Evolutionary conservation across 2,797 vertebrate species (phyloP).

Genomic region (Morus bassanus): DNA sequence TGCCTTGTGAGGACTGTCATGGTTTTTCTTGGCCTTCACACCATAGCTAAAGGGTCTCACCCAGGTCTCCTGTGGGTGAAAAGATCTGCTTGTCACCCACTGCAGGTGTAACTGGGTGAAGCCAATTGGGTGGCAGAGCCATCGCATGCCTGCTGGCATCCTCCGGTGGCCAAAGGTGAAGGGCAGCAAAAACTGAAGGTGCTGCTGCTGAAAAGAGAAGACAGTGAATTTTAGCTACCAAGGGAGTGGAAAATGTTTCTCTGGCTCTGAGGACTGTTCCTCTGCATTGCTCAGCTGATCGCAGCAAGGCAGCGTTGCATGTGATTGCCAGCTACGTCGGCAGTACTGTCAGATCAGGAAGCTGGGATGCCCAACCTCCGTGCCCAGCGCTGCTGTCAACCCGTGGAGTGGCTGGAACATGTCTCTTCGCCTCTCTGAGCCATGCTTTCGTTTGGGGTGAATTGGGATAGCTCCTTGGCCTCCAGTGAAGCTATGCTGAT

Average conservation of each 20-base stretch:
- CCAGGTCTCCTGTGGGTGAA: not conserved
- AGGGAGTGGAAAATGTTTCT: not conserved
- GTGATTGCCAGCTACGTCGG: not conserved
- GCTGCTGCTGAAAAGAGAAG: not conserved
- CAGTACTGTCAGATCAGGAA: not conserved
- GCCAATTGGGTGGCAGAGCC: not conserved
- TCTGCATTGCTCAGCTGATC: not conserved
- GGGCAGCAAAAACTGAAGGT: not conserved
- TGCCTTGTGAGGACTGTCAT: not conserved
- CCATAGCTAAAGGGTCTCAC: not conserved
- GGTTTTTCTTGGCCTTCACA: not conserved
- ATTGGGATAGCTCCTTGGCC: not conserved
- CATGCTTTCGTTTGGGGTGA: not conserved
- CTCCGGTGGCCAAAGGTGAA: not conserved
- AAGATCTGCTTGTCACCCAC: not conserved
- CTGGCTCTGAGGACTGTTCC: not conserved
- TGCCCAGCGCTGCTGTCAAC: not conserved
- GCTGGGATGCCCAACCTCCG: not conserved
- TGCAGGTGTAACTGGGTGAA: not conserved
- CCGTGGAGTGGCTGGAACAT: not conserved
- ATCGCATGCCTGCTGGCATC: not conserved
- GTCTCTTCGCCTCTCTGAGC: not conserved
- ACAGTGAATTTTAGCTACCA: not conserved
- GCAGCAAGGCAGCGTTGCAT: not conserved
- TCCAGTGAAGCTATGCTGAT: not conserved